Percentiles rank a stretch among this genome's conserved stretches.
Conservation (phyloP, 2,113 vertebrate genomes). For the Malaclemys terrapin region DNA sequence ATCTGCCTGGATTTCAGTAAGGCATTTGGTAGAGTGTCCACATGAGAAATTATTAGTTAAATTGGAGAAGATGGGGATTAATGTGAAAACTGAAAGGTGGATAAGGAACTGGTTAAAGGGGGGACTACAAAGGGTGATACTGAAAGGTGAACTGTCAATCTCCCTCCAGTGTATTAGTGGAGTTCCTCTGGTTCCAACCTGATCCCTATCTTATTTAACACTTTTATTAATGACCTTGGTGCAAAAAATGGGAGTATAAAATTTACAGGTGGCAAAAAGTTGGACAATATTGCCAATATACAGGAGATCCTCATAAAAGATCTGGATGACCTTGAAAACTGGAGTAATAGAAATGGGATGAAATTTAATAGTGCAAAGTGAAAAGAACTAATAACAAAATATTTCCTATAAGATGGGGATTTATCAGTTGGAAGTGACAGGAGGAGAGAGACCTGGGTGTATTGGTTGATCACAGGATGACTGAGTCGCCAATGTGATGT, state of each 20-base stretch:
- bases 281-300: neutral
- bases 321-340: neutral
- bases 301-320: neutral
- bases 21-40: neutral
- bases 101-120: neutral
- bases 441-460: neutral
- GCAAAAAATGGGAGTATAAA: neutral
- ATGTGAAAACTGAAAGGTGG: neutral
- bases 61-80: neutral
- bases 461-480: neutral
- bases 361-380: neutral
- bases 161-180: neutral
- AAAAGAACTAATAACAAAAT: neutral
- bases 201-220: neutral
- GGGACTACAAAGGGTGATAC: neutral
- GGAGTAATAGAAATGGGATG: neutral
- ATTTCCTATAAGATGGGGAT: neutral
- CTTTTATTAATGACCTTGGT: neutral
- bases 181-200: neutral
- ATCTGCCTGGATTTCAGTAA: neutral
- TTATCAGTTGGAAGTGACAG: neutral
- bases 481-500: neutral
- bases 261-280: neutral
- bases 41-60: neutral
- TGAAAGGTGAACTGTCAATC: neutral